Evolutionary conservation across 2,888 invertebrate genomes (phyloP), one percentile per base, ranked within the genome.

Genomic region (Amblyjoppa fuscipennis): DNA sequence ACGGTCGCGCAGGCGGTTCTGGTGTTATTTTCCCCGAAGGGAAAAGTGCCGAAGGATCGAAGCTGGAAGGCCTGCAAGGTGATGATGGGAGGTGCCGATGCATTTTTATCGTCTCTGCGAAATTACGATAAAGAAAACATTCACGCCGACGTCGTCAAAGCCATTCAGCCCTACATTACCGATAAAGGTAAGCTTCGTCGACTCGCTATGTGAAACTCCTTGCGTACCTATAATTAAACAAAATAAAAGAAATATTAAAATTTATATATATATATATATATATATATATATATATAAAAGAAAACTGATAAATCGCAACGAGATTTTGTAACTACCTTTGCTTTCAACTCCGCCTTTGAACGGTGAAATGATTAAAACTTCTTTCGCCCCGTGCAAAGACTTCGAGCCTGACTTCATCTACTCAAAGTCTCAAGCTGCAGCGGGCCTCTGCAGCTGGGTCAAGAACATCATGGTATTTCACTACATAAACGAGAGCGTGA

Each of bases 51-150:
- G 0, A 97, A 98, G 95, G 99, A 99, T 93, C 96, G 97, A 87
- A 97, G 97, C 38, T 99, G 99, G 99, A 99, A 98, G 93, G 96
- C 97, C 25, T 97, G 97, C 89, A 98, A 99, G 95, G 95, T 95
- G 6, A 96, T 98, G 95, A 99, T 99, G 98, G 96, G 96, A 13
- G 98, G 98, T 94, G 97, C 98, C 2, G 98, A 99, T 94, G 96
- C 96, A 89, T 99, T 99, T 93, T 95, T 99, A 71, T 96, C 96
- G 88, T 96, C 97, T 91, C 95, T 99, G 61, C 96, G 97, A 25
- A 97, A 97, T 93, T 98, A 98, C 91, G 98, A 99, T 92, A 99
- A 99, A 92, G 98, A 99, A 93, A 98, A 98, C 92, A 98, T 99
- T 92, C 97, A 97, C 90, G 97, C 98, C 0, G 97, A 98, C 88